Conservation (phyloP, 2,888 invertebrate species). For the Heteropelma amictum region DNA sequence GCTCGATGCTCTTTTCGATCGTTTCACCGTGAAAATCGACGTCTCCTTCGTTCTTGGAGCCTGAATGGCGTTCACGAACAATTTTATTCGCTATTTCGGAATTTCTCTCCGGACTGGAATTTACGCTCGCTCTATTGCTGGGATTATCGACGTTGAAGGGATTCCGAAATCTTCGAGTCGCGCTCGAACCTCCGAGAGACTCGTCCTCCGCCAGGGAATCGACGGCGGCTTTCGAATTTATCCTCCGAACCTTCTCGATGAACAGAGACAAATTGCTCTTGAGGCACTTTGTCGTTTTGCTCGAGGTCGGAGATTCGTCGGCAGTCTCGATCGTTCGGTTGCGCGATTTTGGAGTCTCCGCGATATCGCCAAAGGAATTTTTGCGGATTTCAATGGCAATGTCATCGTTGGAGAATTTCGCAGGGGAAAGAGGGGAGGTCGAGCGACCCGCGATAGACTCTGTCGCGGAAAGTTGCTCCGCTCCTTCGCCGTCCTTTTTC, state of each 20-base stretch:
- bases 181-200: constrained; percentile 11
- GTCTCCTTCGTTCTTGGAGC: not conserved
- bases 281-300: no score
- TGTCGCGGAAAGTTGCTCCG: no score
- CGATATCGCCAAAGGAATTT: no score
- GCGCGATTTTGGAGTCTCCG: constrained; percentile 36
- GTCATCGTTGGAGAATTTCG: no score
- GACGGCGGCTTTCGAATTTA: constrained; percentile 59
- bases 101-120: constrained; percentile 3
- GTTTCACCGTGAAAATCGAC: no score
- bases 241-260: constrained; percentile 64
- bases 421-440: no score
- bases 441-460: no score
- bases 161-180: constrained; percentile 30
- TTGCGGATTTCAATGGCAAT: no score
- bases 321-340: not conserved
- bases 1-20: not conserved
- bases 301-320: not conserved
- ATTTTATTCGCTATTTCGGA: constrained; percentile 34
- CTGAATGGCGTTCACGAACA: not conserved
- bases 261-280: constrained; percentile 67
- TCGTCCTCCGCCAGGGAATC: constrained; percentile 47
- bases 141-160: constrained; percentile 38
- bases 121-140: constrained; percentile 4
- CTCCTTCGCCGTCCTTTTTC: not conserved